phyloP scores from a whole-genome alignment of 1,140 invertebrate species.

The Bilobella aurantiaca region DNA sequence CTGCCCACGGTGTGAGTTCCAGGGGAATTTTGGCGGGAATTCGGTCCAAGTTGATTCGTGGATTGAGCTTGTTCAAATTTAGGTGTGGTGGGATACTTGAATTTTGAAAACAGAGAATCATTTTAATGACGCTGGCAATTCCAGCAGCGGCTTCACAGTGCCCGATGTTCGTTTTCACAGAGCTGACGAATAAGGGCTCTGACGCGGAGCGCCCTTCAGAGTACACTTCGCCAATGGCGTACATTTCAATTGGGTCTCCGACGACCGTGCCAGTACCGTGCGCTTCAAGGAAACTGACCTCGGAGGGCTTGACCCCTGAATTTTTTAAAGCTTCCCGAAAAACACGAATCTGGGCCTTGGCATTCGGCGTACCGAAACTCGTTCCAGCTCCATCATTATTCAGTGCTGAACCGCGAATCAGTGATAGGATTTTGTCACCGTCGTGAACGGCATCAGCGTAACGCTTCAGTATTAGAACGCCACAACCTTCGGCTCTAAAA shows the following conservation, averaged over 20 bases:
- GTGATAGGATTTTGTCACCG: not conserved
- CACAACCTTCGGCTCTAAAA: constrained; percentile 9
- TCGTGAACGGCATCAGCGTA: constrained; percentile 2
- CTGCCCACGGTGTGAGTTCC: not conserved
- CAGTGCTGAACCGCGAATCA: constrained; percentile 11
- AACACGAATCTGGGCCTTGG: constrained; percentile 41
- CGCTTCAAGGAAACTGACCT: constrained; percentile 48
- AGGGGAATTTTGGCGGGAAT: constrained; percentile 15
- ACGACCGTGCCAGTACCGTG: constrained; percentile 53
- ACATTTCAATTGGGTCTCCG: constrained; percentile 22
- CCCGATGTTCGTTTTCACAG: constrained; percentile 52
- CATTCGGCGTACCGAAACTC: constrained; percentile 15
- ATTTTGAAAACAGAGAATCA: constrained; percentile 9
- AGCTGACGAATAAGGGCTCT: constrained; percentile 45
- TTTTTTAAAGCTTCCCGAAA: constrained; percentile 46
- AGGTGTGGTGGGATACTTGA: constrained; percentile 7
- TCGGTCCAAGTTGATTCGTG: constrained; percentile 16
- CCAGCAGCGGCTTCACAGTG: constrained; percentile 47
- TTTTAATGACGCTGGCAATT: constrained; percentile 15
- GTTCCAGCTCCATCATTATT: constrained; percentile 6
- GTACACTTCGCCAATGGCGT: constrained; percentile 46
- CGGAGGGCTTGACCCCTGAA: constrained; percentile 42
- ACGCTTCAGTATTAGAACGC: constrained; percentile 3
- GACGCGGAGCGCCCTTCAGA: constrained; percentile 37
- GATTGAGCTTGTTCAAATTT: constrained; percentile 16